Evolutionary conservation across 2,888 invertebrate genomes (phyloP), one percentile per base, ranked within the genome.

Genomic region (Cylindroiulus punctatus): DNA sequence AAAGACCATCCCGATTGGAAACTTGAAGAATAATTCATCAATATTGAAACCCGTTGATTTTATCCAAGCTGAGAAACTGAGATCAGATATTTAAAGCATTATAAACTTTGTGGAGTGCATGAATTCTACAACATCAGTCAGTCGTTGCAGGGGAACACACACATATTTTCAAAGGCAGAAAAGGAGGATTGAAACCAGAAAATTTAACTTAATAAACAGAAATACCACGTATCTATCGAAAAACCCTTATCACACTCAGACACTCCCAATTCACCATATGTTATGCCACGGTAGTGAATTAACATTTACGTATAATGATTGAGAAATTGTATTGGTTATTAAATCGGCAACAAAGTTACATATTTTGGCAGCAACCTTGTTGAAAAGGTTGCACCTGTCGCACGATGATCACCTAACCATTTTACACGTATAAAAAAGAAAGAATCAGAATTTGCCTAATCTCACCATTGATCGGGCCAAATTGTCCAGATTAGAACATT

Each of bases 221-320:
- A 76, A 76, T 76, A 76, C 52, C 52, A 52, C 3, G n/a, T 52
- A n/a, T n/a, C n/a, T 44, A 44, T 76, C 3, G 30, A 8, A 76
- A 76, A 30, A 30, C 1, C 12, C 65, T 12, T 26, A 52, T 65
- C 57, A 65, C n/a, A 22, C 57, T 26, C n/a, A 22, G 10, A 36
- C 7, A 36, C 22, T 22, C 17, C 76, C 76, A 30, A 32, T 30
- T 30, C 76, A 76, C 76, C 30, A 14, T 76, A 76, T 17, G 76
- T 76, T 76, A 76, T 76, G 76, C 76, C 76, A 17, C 26, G 30
- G 32, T 76, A 32, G 32, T 26, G 76, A 76, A 76, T 76, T 32
- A 76, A 52, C 30, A 76, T 32, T 32, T 76, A 76, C 76, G 76
- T 76, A 76, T 65, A 65, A 26, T 30, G 30, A 32, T 76, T 30